phyloP scores from a whole-genome alignment of 2,797 vertebrate species.

The Cryptoprocta ferox region DNA sequence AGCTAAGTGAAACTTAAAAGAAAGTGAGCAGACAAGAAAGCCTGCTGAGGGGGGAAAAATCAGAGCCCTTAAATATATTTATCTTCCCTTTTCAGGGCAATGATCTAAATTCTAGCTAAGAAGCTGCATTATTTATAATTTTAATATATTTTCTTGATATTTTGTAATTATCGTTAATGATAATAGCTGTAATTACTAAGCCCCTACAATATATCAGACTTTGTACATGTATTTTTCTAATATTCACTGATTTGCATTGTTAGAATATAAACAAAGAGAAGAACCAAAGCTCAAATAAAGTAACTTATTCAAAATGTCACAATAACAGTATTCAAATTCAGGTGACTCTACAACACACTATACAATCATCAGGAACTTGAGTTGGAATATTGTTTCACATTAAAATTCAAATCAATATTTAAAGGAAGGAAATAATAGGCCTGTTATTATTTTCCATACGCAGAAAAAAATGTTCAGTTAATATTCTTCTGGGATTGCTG shows the following conservation, averaged over 20 bases:
- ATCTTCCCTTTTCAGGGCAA: not conserved
- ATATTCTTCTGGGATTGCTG: not conserved
- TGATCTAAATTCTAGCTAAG: constrained; percentile 16
- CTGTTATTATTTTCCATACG: not conserved
- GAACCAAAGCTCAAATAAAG: not conserved
- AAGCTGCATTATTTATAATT: constrained; percentile 34
- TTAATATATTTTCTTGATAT: constrained; percentile 51
- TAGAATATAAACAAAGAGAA: not conserved
- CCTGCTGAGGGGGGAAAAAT: not conserved
- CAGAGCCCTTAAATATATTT: not conserved
- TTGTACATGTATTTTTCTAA: not conserved
- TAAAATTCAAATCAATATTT: not conserved
- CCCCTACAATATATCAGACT: not conserved
- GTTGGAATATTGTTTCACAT: not conserved
- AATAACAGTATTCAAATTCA: not conserved
- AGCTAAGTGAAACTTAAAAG: not conserved
- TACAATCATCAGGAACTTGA: not conserved
- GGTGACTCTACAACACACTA: not conserved
- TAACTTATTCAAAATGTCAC: not conserved
- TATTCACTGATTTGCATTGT: not conserved
- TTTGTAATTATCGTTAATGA: not conserved
- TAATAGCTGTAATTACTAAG: constrained; percentile 9
- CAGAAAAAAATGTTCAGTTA: not conserved
- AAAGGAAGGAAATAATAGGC: not conserved
- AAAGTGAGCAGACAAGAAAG: not conserved